phyloP scores from a whole-genome alignment of 2,888 invertebrate genomes.

The Sacculina carcini region DNA sequence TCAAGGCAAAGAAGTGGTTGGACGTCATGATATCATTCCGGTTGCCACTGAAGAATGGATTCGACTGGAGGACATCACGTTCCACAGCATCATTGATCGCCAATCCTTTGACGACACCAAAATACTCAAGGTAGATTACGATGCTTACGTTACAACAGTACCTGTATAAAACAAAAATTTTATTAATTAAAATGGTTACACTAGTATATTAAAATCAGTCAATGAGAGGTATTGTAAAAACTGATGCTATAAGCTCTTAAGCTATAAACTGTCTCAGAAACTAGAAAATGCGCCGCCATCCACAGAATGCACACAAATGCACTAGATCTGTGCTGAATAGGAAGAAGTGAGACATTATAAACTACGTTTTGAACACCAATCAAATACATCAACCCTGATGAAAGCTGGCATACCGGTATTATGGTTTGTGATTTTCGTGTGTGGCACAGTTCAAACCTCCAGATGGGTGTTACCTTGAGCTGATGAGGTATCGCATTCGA shows the following conservation, averaged over 20 bases:
- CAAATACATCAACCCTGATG: too few species aligned
- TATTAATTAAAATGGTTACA: too few species aligned
- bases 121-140: slow-evolving; percentile 45
- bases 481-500: slow-evolving; percentile 79
- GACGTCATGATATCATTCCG: slow-evolving; percentile 94
- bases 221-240: too few species aligned
- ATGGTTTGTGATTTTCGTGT: slow-evolving; percentile 1
- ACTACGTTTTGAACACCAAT: too few species aligned
- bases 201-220: too few species aligned
- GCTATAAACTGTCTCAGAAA: too few species aligned
- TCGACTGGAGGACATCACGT: slow-evolving; percentile 70
- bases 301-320: too few species aligned
- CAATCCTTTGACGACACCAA: slow-evolving; percentile 57
- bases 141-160: too few species aligned
- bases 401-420: slow-evolving; percentile 1
- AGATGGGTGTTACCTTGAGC: slow-evolving; percentile 89
- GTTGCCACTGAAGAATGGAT: slow-evolving; percentile 99
- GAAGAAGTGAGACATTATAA: background rate
- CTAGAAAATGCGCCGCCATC: too few species aligned
- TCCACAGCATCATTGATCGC: slow-evolving; percentile 76
- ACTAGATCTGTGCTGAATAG: background rate
- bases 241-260: too few species aligned
- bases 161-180: too few species aligned
- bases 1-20: slow-evolving; percentile 98
- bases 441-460: slow-evolving; percentile 52